Percentiles rank a stretch among this genome's conserved stretches.
phyloP scores from a whole-genome alignment of 2,888 invertebrate genomes.

The Sarcophaga caerulescens region DNA sequence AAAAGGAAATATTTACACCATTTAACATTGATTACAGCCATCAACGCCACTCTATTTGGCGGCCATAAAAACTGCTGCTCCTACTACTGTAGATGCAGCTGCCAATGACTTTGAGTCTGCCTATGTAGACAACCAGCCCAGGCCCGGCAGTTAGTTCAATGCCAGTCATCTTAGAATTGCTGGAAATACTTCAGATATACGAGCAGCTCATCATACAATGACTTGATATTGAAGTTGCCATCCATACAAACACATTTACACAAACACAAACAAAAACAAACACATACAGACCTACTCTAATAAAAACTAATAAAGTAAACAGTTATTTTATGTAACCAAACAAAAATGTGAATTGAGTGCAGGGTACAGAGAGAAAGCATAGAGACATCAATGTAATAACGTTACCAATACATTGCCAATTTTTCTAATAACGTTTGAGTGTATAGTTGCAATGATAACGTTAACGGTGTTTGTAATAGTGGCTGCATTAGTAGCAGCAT shows the following conservation, averaged over 20 bases:
- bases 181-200: not conserved
- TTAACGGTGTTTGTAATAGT: not conserved
- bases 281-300: not conserved
- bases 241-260: not conserved
- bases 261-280: not conserved
- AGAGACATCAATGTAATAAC: not conserved
- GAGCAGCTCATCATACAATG: not conserved
- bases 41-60: not conserved
- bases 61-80: not conserved
- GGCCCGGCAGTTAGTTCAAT: not conserved
- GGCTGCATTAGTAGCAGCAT: not conserved
- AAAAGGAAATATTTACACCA: constrained; percentile 63
- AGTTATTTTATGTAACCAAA: too few species aligned
- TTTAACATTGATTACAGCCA: constrained; percentile 61
- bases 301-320: not conserved
- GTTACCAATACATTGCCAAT: constrained; percentile 20
- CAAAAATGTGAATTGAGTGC: too few species aligned
- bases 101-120: constrained; percentile 23
- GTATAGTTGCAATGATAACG: too few species aligned
- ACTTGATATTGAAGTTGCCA: not conserved
- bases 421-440: not conserved
- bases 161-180: constrained; percentile 4
- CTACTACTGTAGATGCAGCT: constrained; percentile 11
- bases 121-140: not conserved
- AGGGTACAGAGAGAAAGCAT: not conserved